Evolutionary conservation across 2,888 invertebrate species (phyloP).

Genomic region (Timema cristinae): DNA sequence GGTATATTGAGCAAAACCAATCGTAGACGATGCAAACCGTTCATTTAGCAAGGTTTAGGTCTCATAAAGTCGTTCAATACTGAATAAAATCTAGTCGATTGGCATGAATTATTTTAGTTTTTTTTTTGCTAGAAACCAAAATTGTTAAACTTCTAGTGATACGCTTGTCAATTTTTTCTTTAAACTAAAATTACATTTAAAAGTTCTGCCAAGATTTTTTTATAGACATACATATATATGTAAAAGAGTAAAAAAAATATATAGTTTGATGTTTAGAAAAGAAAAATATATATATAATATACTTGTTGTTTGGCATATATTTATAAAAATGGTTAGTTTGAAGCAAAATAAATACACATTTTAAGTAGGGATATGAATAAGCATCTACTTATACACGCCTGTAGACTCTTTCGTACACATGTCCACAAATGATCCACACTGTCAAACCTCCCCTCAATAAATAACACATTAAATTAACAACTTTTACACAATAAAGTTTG

Average conservation of each 20-base stretch:
- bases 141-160: conserved; percentile 13
- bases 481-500: no score
- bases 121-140: conserved; percentile 20
- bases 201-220: neutral
- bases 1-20: conserved; percentile 15
- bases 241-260: conserved; percentile 2
- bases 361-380: neutral
- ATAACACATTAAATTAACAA: no score
- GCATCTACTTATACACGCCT: no score
- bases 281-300: conserved; percentile 11
- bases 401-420: no score
- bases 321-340: conserved; percentile 21
- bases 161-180: conserved; percentile 14
- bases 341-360: no score
- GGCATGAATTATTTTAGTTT: conserved; percentile 22
- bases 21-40: neutral
- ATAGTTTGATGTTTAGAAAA: conserved; percentile 25
- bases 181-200: conserved; percentile 18
- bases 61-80: no score
- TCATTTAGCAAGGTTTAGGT: conserved; percentile 1
- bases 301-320: conserved; percentile 22
- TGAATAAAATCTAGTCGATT: conserved; percentile 13
- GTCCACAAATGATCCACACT: no score
- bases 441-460: no score
- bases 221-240: neutral